These are phyloP conservation scores for Xanthia togata DNA, from an alignment of 2,888 invertebrate species.

Conservation along the genomic window DNA sequence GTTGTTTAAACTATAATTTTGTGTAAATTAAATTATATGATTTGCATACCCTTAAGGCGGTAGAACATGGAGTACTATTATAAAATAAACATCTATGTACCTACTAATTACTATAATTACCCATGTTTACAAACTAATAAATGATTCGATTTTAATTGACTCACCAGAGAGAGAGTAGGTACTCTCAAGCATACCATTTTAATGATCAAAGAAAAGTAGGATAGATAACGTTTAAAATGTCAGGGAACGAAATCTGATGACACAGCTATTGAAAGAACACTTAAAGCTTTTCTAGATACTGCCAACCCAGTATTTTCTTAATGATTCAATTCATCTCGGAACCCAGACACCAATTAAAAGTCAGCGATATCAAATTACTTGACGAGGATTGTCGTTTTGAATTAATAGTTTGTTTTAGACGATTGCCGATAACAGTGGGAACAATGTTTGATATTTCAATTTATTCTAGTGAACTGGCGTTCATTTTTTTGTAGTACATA, in stretches of 20 bases:
- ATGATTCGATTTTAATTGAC: no score
- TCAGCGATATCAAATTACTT: slow-evolving; percentile 41
- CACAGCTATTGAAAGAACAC: not conserved
- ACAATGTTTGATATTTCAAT: slow-evolving; percentile 12
- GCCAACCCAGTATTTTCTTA: slow-evolving; percentile 21
- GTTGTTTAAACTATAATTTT: no score
- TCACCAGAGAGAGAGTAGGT: no score
- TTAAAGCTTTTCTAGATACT: slow-evolving; percentile 8
- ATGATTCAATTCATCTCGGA: slow-evolving; percentile 29
- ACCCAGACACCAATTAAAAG: slow-evolving; percentile 50
- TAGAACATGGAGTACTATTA: no score
- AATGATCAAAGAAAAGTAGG: slow-evolving; percentile 6
- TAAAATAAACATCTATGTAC: no score
- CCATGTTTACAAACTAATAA: no score
- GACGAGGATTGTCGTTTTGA: slow-evolving; percentile 43
- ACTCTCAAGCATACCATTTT: not conserved
- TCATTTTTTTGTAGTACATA: not conserved
- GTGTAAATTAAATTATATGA: no score
- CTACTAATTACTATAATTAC: no score
- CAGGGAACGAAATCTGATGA: not conserved
- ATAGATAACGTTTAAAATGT: not conserved
- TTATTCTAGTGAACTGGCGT: not conserved
- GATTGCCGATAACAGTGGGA: slow-evolving; percentile 7
- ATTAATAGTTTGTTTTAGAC: slow-evolving; percentile 37
- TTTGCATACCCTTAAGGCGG: no score